Evolutionary conservation across 2,113 vertebrate genomes (phyloP).

Genomic region (Mastomys coucha): DNA sequence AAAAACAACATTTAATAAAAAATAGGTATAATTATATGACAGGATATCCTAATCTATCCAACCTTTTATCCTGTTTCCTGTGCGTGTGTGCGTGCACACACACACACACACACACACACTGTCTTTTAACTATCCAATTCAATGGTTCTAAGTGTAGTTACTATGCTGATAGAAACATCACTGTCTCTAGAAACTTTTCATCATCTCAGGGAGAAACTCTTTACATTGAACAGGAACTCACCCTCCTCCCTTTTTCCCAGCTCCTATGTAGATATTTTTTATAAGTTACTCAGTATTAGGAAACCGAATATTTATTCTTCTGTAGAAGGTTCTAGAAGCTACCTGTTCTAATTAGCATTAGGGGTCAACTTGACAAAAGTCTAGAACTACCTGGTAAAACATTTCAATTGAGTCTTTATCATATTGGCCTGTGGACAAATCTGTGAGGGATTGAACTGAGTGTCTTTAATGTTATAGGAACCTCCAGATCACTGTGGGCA

Average conservation of each 20-base stretch:
- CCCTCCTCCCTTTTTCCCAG: neutral
- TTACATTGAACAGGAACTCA: neutral
- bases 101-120: neutral
- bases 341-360: neutral
- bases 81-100: neutral
- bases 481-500: neutral
- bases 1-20: neutral
- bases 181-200: neutral
- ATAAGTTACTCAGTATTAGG: neutral
- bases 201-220: neutral
- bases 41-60: neutral
- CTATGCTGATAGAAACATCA: neutral
- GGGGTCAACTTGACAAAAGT: neutral
- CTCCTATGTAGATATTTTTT: neutral
- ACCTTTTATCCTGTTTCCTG: neutral
- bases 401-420: neutral
- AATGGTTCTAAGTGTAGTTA: neutral
- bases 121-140: neutral
- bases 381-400: neutral
- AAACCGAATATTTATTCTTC: neutral
- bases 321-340: neutral
- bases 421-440: neutral
- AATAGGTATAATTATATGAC: neutral
- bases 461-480: neutral
- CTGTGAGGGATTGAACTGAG: neutral